phyloP scores from a whole-genome alignment of 2,797 vertebrate genomes.

The Momotus momota region DNA sequence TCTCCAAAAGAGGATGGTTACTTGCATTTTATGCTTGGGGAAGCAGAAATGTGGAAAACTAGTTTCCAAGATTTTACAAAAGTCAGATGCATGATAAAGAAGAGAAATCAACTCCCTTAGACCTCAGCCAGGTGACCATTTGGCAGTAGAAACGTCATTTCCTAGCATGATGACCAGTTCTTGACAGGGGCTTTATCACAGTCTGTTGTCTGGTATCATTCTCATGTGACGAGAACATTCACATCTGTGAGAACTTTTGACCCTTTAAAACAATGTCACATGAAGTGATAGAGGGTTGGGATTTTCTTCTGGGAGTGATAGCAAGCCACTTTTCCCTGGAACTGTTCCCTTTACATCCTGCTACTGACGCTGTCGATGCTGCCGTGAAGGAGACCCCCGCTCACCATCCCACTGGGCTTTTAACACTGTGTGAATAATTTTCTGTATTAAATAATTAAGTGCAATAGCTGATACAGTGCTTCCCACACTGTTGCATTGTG shows the following conservation, averaged over 20 bases:
- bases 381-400: conserved; percentile 23
- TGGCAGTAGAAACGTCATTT: background rate
- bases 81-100: background rate
- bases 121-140: background rate
- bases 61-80: background rate
- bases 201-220: background rate
- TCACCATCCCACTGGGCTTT: conserved; percentile 67
- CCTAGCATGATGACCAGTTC: background rate
- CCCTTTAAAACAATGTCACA: background rate
- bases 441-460: conserved; percentile 76
- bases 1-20: background rate
- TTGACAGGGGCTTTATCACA: background rate
- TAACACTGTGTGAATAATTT: conserved; percentile 57
- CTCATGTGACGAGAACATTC: rapidly evolving
- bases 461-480: conserved; percentile 72
- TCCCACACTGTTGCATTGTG: conserved; percentile 68
- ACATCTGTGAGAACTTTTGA: background rate
- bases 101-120: background rate
- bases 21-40: background rate
- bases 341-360: background rate
- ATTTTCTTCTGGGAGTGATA: background rate
- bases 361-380: background rate
- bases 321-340: conserved; percentile 12
- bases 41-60: background rate
- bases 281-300: background rate